Evolutionary conservation across 2,797 vertebrate genomes (phyloP).

Genomic region (Luscinia megarhynchos): DNA sequence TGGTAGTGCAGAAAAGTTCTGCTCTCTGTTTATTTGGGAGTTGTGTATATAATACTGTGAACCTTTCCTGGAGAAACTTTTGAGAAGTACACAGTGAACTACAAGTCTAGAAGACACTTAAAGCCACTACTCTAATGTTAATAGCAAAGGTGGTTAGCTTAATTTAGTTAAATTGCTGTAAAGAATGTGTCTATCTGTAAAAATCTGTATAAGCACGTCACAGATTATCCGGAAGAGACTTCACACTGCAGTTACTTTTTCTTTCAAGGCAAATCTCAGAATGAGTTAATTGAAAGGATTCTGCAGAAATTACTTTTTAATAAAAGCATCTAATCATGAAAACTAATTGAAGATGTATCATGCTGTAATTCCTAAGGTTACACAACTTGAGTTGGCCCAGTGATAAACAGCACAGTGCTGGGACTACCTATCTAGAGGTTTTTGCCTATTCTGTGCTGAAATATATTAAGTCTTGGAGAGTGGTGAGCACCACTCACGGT

Average conservation of each 20-base stretch:
- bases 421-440: fast-evolving
- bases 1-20: not conserved
- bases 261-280: not conserved
- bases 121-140: not conserved
- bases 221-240: not conserved
- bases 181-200: not conserved
- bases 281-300: not conserved
- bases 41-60: not conserved
- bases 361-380: not conserved
- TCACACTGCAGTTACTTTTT: not conserved
- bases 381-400: fast-evolving
- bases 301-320: not conserved
- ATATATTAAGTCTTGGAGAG: not conserved
- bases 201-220: not conserved
- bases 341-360: not conserved
- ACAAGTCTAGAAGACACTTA: not conserved
- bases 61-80: not conserved
- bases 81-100: not conserved
- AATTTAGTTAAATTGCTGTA: not conserved
- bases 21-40: not conserved
- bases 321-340: not conserved
- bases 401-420: not conserved
- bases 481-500: not conserved
- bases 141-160: not conserved
- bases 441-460: not conserved